Percentiles rank a stretch among this genome's conserved stretches.
These are phyloP conservation scores for Spilogale gracilis DNA, from an alignment of 2,113 vertebrate species.

Conservation along the genomic window DNA sequence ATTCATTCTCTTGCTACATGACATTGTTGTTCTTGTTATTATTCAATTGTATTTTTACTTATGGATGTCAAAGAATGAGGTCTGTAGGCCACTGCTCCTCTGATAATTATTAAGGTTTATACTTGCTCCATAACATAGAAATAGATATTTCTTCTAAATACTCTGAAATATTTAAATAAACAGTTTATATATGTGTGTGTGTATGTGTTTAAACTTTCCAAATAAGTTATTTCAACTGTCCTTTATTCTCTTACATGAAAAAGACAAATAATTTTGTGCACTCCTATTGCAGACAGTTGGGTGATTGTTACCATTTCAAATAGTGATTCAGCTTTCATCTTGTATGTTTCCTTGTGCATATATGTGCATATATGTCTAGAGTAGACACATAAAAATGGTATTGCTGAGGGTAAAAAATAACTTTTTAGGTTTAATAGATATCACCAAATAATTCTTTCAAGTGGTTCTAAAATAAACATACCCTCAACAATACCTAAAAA, in stretches of 20 bases:
- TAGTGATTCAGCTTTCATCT: not conserved
- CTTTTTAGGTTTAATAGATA: not conserved
- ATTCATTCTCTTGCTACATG: too few relatives aligned
- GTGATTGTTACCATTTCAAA: not conserved
- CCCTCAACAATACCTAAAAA: not conserved
- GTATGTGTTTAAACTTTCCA: not conserved
- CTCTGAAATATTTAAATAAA: not conserved
- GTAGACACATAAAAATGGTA: not conserved
- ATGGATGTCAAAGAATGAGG: not conserved
- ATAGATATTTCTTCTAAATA: not conserved
- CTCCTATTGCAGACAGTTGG: not conserved
- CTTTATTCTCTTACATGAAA: not conserved
- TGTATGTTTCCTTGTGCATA: not conserved
- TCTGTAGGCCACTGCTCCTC: not conserved
- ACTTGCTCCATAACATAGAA: not conserved
- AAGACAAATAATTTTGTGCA: not conserved
- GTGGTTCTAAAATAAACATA: not conserved
- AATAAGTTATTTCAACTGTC: not conserved
- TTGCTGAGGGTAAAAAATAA: not conserved
- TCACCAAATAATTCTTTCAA: not conserved
- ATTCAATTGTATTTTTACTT: not conserved
- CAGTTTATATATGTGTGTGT: not conserved
- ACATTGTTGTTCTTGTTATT: not conserved
- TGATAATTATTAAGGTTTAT: not conserved
- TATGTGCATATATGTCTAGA: not conserved